Percentiles rank a stretch among this genome's conserved stretches.
Evolutionary conservation across 1,140 invertebrate species (phyloP).

Genomic region (Drosophila murphyi): DNA sequence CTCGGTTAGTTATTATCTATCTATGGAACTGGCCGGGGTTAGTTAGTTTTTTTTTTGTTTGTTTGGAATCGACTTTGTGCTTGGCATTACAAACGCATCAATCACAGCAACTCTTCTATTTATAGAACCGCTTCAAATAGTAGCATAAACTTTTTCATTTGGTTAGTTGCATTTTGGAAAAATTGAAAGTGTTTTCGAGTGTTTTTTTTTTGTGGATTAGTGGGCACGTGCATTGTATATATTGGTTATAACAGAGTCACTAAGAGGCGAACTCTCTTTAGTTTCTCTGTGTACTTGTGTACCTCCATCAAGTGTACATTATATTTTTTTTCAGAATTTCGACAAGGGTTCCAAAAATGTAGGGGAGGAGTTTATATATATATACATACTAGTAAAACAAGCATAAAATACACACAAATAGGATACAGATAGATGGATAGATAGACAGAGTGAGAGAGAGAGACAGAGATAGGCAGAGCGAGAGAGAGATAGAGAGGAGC

Average conservation of each 20-base stretch:
- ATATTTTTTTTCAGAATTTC: conserved; percentile 25
- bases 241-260: conserved; percentile 31
- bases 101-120: conserved; percentile 47
- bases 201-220: conserved; percentile 32
- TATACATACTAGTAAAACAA: conserved; percentile 39
- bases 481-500: conserved; percentile 36
- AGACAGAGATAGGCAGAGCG: conserved; percentile 15
- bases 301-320: conserved; percentile 53
- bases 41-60: conserved; percentile 33
- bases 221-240: conserved; percentile 52
- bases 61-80: conserved; percentile 13
- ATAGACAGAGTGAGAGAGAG: conserved; percentile 11
- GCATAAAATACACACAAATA: conserved; percentile 45
- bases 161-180: conserved; percentile 40
- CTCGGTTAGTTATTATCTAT: conserved; percentile 50
- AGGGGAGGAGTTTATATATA: conserved; percentile 9
- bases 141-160: background rate
- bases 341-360: conserved; percentile 33
- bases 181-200: conserved; percentile 34
- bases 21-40: conserved; percentile 40
- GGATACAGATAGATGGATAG: conserved; percentile 8
- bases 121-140: conserved; percentile 21
- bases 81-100: conserved; percentile 63
- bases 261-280: conserved; percentile 3
- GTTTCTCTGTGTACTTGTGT: conserved; percentile 53